These are phyloP conservation scores for Coregonus sp. DNA, from an alignment of 2,797 vertebrate genomes.

Conservation along the genomic window DNA sequence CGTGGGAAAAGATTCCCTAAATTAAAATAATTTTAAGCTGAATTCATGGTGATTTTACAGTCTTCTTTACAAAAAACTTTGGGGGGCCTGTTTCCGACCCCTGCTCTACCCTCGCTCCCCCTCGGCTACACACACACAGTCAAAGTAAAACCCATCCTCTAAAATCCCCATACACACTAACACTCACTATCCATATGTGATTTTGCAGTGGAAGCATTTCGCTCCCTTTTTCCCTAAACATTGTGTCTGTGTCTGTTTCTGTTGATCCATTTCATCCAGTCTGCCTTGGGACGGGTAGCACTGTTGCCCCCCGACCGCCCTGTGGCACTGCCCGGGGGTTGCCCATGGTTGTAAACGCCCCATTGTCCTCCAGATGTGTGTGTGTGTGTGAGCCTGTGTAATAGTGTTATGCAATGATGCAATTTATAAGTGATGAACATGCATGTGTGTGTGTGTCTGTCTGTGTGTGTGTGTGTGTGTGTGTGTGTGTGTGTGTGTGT, in stretches of 20 bases:
- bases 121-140: constrained; percentile 11
- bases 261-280: constrained; percentile 38
- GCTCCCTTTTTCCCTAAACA: constrained; percentile 37
- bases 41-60: too few relatives aligned
- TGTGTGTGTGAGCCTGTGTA: not conserved
- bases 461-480: too few relatives aligned
- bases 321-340: constrained; percentile 40
- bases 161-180: not conserved
- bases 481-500: too few relatives aligned
- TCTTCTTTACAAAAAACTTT: too few relatives aligned
- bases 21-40: too few relatives aligned
- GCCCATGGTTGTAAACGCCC: constrained; percentile 36
- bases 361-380: constrained; percentile 38
- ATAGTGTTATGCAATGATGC: not conserved
- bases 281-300: constrained; percentile 41
- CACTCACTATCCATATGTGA: constrained; percentile 11
- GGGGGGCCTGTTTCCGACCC: too few relatives aligned
- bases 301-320: constrained; percentile 42
- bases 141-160: constrained; percentile 33
- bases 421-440: too few relatives aligned
- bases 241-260: constrained; percentile 48
- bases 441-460: not conserved
- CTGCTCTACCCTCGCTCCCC: not conserved
- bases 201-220: constrained; percentile 51
- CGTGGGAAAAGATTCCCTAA: too few relatives aligned